phyloP scores from a whole-genome alignment of 2,797 vertebrate species.

The Lacerta viridis region DNA sequence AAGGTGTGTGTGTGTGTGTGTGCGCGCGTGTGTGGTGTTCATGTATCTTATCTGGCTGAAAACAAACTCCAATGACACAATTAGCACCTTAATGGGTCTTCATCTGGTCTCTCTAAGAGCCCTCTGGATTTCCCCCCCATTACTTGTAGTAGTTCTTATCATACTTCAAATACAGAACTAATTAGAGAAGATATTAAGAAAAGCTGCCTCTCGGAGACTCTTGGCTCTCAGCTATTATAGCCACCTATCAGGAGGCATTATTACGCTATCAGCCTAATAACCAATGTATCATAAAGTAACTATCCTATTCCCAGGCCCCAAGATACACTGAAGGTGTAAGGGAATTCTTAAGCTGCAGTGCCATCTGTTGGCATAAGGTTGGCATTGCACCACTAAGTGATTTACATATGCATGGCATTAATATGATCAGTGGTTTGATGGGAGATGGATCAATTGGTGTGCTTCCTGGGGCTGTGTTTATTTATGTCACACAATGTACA shows the following conservation, averaged over 20 bases:
- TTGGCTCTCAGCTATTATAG: conserved; percentile 50
- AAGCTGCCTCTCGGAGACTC: conserved; percentile 45
- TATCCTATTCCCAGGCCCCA: conserved; percentile 21
- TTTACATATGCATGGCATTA: background rate
- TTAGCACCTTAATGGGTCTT: conserved; percentile 16
- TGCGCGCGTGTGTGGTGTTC: background rate
- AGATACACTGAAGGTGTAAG: background rate
- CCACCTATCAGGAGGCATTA: conserved; percentile 51
- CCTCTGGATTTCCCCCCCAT: conserved; percentile 40
- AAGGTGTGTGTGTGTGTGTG: background rate
- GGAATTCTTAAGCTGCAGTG: conserved; percentile 65
- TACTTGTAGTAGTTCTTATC: conserved; percentile 56
- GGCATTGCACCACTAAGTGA: conserved; percentile 39
- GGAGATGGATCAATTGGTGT: rapidly evolving
- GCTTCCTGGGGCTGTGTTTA: background rate
- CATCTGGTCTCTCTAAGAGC: conserved; percentile 22
- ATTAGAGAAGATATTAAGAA: conserved; percentile 60
- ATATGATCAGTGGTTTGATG: background rate
- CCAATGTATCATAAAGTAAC: conserved; percentile 52
- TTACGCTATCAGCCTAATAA: conserved; percentile 57
- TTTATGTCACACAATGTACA: background rate
- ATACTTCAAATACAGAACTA: conserved; percentile 51
- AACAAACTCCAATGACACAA: conserved; percentile 8
- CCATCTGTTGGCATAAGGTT: conserved; percentile 72
- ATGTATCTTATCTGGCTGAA: background rate